Base-by-base conservation (phyloP, 2,888 invertebrate genomes). In the Portevinia maculata region DNA sequence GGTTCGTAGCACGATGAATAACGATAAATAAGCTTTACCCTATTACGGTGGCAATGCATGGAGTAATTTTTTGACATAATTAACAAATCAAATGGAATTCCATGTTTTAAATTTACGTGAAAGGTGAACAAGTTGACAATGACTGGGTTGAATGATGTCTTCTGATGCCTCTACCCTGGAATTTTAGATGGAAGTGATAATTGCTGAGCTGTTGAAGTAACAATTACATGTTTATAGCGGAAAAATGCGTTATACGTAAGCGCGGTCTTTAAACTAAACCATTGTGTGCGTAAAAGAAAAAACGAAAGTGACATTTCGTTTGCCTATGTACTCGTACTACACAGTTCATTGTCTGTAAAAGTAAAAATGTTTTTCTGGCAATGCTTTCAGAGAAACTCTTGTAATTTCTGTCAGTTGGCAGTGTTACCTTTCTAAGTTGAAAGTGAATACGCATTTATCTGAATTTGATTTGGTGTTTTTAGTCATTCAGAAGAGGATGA, bases 111-210 rank as follows among this genome's bases (percentile, higher is more conserved):
- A 53, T 73, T 48, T 48, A 53, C 60, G 73, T 67, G 73, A 79
- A 73, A 79, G 79, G 79, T 79, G 73, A 73, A 73, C n/a, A 73
- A 79, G 73, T 79, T 55, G 71, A 73, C 65, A 79, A 37, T 48
- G 28, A 39, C 57, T 52, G 13, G 70, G 44, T 44, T 52, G 64
- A 37, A 41, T 59, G 62, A 69, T 48, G 60, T 67, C 17, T n/a
- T 11, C 48, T 32, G 17, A 37, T 15, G 15, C 3, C 21, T 4
- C 3, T 4, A 3, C 19, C 9, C 5, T 44, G 9, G n/a, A 34
- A 17, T 53, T 53, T 37, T 32, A 17, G 46, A 53, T 53, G 34
- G 37, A 37, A 28, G 64, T 64, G 78, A 64, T 50, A 71, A 71
- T 64, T 62, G 46, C 41, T 41, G 21, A 48, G 32, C 15, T 41